phyloP scores from a whole-genome alignment of 2,888 invertebrate species.

The Latheticus oryzae region DNA sequence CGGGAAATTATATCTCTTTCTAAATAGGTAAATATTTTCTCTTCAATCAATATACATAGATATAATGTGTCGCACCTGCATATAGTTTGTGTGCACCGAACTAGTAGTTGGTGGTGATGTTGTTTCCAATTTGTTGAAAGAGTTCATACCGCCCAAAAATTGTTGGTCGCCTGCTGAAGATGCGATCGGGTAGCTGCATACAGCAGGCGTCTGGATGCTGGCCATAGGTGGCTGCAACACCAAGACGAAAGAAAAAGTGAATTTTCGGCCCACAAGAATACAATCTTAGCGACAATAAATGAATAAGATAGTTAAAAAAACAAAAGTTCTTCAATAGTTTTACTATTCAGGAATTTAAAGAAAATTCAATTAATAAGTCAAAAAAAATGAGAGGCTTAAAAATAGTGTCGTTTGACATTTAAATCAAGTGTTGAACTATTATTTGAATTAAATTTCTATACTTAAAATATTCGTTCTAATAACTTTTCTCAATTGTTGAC shows the following conservation, averaged over 20 bases:
- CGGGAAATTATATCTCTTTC: constrained; percentile 27
- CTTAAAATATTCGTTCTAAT: constrained; percentile 2
- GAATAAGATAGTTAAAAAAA: too few relatives aligned
- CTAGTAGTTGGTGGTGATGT: constrained; percentile 50
- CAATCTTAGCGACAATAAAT: too few relatives aligned
- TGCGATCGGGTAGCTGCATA: constrained; percentile 57
- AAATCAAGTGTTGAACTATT: too few relatives aligned
- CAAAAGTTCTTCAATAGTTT: too few relatives aligned
- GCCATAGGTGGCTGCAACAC: constrained; percentile 55
- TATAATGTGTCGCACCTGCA: constrained; percentile 54
- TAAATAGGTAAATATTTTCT: constrained; percentile 29
- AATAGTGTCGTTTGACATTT: too few relatives aligned
- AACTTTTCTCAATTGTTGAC: constrained; percentile 22
- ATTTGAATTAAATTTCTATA: too few relatives aligned
- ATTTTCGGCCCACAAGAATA: too few relatives aligned
- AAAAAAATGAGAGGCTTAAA: too few relatives aligned
- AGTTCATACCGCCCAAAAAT: constrained; percentile 54
- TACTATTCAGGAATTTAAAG: too few relatives aligned
- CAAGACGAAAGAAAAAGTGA: constrained; percentile 4
- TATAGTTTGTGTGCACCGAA: constrained; percentile 54
- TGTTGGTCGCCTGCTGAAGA: constrained; percentile 54
- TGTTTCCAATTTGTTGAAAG: constrained; percentile 57
- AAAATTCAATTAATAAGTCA: too few relatives aligned
- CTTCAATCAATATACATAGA: constrained; percentile 39
- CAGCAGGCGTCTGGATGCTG: constrained; percentile 54